Percentiles rank a stretch among this genome's conserved stretches.
Evolutionary conservation across 2,888 invertebrate species (phyloP).

Genomic region (Chloroclysta siterata): DNA sequence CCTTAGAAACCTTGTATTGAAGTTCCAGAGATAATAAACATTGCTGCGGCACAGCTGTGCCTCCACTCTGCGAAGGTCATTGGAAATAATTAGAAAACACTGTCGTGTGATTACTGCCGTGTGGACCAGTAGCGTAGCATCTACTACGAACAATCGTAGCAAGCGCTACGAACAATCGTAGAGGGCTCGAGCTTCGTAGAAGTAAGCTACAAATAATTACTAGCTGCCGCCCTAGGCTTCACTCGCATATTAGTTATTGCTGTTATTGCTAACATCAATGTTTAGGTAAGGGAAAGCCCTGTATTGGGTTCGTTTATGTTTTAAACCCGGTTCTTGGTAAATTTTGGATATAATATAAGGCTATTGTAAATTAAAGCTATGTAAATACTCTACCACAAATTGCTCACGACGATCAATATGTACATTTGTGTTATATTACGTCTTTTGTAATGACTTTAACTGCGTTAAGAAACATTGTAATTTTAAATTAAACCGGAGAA

Average conservation of each 20-base stretch:
- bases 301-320: too few species aligned
- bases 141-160: slow-evolving; percentile 7
- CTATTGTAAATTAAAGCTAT: too few species aligned
- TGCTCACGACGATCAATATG: too few species aligned
- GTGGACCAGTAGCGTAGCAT: slow-evolving; percentile 8
- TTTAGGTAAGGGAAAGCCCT: too few species aligned
- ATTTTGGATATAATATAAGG: too few species aligned
- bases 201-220: neutral
- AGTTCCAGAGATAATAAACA: slow-evolving; percentile 1
- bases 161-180: neutral
- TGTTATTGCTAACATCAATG: too few species aligned
- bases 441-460: neutral
- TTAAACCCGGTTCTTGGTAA: too few species aligned
- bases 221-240: too few species aligned
- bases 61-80: neutral
- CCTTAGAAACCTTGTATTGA: neutral
- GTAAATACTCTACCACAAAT: too few species aligned
- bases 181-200: neutral
- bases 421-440: too few species aligned
- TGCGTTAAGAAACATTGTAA: neutral
- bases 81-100: slow-evolving; percentile 4
- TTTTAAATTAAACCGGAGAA: neutral
- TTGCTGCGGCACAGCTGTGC: neutral
- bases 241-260: too few species aligned
- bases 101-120: neutral